Conservation (phyloP, 1,140 invertebrate genomes). For the Aphelenchoides fujianensis region DNA sequence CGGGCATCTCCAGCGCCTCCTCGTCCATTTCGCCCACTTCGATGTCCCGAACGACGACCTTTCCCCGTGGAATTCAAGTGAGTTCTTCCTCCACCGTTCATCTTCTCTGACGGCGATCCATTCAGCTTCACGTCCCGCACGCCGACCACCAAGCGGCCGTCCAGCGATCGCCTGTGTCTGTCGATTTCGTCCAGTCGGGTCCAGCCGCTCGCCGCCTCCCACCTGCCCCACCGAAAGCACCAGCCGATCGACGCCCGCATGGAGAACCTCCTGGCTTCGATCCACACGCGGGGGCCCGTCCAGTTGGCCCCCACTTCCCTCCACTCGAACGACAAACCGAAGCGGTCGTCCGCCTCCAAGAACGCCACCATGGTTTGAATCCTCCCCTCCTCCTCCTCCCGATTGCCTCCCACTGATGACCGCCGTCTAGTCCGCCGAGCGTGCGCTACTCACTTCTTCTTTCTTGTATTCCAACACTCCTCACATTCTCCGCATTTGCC, state of each 20-base stretch:
- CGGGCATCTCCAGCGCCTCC: conserved; percentile 18
- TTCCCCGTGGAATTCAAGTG: conserved; percentile 22
- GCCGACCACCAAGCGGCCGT: background rate
- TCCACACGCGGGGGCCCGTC: background rate
- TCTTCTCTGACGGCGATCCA: background rate
- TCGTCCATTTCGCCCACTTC: conserved; percentile 12
- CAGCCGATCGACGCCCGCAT: background rate
- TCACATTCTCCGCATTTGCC: too few species aligned
- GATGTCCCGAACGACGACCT: conserved; percentile 25
- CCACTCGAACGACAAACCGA: too few species aligned
- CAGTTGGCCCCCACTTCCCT: too few species aligned
- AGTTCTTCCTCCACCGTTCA: background rate
- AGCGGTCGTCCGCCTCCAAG: too few species aligned
- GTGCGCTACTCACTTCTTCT: too few species aligned
- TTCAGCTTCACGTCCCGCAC: background rate
- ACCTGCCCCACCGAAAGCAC: background rate
- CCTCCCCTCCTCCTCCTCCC: too few species aligned
- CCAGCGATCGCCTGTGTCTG: background rate
- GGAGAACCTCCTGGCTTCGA: conserved; percentile 14
- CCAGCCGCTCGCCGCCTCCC: background rate
- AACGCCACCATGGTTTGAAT: too few species aligned
- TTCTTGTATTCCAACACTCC: too few species aligned
- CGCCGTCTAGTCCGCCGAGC: too few species aligned
- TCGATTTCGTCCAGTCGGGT: conserved; percentile 9
- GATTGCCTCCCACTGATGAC: too few species aligned